Base-by-base conservation (phyloP, 2,797 vertebrate genomes). In the Sebastes taczanowskii region DNA sequence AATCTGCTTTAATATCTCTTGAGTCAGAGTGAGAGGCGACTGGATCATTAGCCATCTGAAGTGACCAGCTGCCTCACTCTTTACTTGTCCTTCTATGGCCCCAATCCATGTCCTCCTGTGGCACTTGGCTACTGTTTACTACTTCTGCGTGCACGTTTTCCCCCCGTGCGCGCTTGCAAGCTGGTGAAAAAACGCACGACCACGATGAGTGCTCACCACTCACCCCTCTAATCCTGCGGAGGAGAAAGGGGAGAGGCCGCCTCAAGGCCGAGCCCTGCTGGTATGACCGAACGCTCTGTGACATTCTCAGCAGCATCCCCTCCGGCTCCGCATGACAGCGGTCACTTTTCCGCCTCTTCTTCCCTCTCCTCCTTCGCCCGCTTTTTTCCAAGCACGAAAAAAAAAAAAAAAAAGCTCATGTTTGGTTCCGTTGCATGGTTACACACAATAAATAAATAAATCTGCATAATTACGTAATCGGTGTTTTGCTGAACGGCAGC, bases 361-460 rank as follows among this genome's bases (percentile, higher is more conserved):
- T 79, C 35, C 35, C 61, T n/a, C 38, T 74, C 63, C 20, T 65
- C 53, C 64, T 61, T 71, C 35, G 14, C 58, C 29, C 29, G 25
- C 49, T 61, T 88, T 83, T 89, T 83, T 89, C 76, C 46, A 18
- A 71, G 73, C 35, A n/a, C 1, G n/a, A n/a, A 82, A 64, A 83
- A 80, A 77, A 59, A 29, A 27, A 84, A 78, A 75, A 62, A 35
- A 16, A 42, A 42, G 11, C 53, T 16, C 77, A 55, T 75, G 89
- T 92, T 91, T 92, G 86, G 86, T 86, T 85, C 83, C 69, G 92
- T 93, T 14, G 90, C 95, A 92, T 95, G 91, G 94, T 88, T 91
- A 94, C 95, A 68, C 75, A 81, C 72, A 70, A 90, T 81, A 92
- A 94, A 95, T 93, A 95, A 93, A 94, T 89, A 90, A 90, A 94